Evolutionary conservation across 2,113 vertebrate species (phyloP), one percentile per base, ranked within the genome.

Genomic region (Lates calcarifer): DNA sequence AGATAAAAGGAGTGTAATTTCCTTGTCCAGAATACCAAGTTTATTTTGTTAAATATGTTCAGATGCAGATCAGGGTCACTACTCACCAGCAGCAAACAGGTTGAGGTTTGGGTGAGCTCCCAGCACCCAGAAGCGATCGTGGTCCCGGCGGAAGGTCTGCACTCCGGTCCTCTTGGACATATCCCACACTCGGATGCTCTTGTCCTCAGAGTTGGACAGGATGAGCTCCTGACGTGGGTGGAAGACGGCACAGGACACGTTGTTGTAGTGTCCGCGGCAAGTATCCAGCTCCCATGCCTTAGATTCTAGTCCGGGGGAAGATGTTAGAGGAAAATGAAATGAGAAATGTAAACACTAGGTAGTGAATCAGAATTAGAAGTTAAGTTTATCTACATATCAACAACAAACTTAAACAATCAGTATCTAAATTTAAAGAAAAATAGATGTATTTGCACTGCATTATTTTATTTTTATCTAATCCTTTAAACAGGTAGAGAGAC

Each of bases 201-300:
- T 99, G 94, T 99, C 98, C 86, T 99, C 98, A 0, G 98, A 99
- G 91, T 99, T 99, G 88, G 98, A 99, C 71, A 99, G 96, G 86
- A 99, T 99, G 45, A 99, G 94, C 75, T 99, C 98, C 93, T 99
- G 98, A 0, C 97, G 97, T 0, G 98, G 98, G 84, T 99, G 98
- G 87, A 99, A 99, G n/a, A 97, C 97, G 0, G 98, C 96, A 2
- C 98, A 99, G 3, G 98, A 99, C 31, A 99, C 98, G 0, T 99
- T 99, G 96, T 99, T 99, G 94, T 99, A 99, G 92, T 99, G 98
- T 0, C 98, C 98, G 0, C 98, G 95, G 89, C 98, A 99, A 0
- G 98, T 99, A 89, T 99, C 98, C 17, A 99, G 96, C 89, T 99
- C 98, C 98, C 98, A 99, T 0, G 98, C 97, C 80, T 99, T 99